phyloP scores from a whole-genome alignment of 2,888 invertebrate species.

The Suillia variegata region DNA sequence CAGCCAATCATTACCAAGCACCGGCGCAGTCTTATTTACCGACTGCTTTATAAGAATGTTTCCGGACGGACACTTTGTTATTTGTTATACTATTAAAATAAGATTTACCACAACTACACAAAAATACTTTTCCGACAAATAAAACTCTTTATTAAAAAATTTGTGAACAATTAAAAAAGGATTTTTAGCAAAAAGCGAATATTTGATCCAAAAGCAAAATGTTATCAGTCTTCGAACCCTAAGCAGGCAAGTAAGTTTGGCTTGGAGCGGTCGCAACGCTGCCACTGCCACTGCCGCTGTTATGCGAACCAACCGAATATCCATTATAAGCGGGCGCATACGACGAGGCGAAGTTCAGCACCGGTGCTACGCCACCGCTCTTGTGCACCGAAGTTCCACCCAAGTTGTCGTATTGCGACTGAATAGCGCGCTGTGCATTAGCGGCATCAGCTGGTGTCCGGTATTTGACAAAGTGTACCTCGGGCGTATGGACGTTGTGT shows the following conservation, averaged over 20 bases:
- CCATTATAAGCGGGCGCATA: background rate
- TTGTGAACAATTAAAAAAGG: no score
- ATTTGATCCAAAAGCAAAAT: no score
- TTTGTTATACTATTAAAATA: no score
- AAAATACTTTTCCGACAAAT: no score
- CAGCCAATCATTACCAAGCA: no score
- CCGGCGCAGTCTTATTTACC: no score
- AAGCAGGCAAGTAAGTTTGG: background rate
- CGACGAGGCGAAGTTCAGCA: constrained; percentile 37
- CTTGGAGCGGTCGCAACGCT: background rate
- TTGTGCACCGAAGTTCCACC: constrained; percentile 46
- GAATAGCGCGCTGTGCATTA: constrained; percentile 49
- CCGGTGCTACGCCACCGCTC: constrained; percentile 49
- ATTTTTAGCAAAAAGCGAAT: no score
- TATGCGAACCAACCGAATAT: no score
- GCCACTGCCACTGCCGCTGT: background rate
- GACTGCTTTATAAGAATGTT: no score
- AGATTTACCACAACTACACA: no score
- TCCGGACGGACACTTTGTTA: no score
- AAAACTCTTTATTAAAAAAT: no score
- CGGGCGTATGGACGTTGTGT: constrained; percentile 42
- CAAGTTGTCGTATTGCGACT: constrained; percentile 47
- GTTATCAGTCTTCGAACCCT: background rate
- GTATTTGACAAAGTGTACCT: constrained; percentile 53
- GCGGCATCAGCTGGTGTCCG: constrained; percentile 51